These are phyloP conservation scores for Alligator sinensis DNA, from an alignment of 2,113 vertebrate genomes.

Conservation along the genomic window DNA sequence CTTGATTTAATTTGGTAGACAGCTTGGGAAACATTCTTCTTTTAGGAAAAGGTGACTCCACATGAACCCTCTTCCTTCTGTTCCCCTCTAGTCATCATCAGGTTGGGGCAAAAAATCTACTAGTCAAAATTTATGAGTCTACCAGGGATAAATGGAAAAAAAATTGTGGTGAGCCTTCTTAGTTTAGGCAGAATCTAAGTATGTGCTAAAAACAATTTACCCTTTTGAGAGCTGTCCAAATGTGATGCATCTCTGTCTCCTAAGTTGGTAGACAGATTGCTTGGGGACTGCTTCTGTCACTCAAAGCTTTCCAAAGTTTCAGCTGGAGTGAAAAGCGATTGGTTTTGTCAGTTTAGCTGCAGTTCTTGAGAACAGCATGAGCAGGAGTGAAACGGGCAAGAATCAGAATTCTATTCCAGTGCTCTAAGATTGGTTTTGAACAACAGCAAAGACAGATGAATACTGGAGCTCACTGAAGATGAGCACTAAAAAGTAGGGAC, in stretches of 20 bases:
- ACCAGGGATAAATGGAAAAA: too few species aligned
- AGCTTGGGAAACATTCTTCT: not conserved
- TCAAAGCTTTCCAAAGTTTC: not conserved
- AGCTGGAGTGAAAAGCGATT: not conserved
- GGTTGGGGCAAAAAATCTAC: not conserved
- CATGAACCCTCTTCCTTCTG: not conserved
- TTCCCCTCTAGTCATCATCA: not conserved
- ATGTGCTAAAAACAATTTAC: not conserved
- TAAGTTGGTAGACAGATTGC: not conserved
- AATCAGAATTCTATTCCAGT: not conserved
- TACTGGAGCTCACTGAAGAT: too few species aligned
- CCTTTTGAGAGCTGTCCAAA: not conserved
- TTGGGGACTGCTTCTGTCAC: not conserved
- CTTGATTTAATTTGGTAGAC: not conserved
- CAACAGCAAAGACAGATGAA: too few species aligned
- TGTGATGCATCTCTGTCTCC: not conserved
- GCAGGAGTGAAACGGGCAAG: not conserved
- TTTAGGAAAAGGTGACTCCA: not conserved
- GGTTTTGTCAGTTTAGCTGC: not conserved
- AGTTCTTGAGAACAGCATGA: too few species aligned
- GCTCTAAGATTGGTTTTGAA: not conserved
- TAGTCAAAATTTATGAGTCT: too few species aligned
- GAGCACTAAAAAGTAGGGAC: too few species aligned
- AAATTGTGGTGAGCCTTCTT: too few species aligned
- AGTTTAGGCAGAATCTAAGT: not conserved